Evolutionary conservation across 1,140 invertebrate species (phyloP).

Genomic region (Solenopsis fugax): DNA sequence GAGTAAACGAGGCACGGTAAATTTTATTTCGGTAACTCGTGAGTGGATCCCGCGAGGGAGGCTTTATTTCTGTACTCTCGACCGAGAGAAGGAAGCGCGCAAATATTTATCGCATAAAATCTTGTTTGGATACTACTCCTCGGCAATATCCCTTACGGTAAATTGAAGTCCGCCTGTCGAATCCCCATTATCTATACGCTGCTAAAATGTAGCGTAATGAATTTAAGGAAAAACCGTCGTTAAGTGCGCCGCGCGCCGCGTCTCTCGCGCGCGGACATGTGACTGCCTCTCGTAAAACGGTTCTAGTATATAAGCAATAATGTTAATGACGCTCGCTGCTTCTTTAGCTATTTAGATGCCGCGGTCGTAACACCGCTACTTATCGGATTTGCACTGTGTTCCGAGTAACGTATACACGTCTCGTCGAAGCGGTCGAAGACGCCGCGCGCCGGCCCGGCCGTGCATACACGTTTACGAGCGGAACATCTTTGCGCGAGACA

Average conservation of each 20-base stretch:
- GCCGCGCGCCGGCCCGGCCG: background rate
- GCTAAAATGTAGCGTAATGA: slow-evolving; percentile 2
- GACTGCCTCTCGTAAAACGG: slow-evolving; percentile 33
- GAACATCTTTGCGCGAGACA: slow-evolving; percentile 22
- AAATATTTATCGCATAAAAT: slow-evolving; percentile 41
- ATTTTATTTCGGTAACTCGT: slow-evolving; percentile 32
- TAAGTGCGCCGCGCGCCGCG: background rate
- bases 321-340: slow-evolving; percentile 15
- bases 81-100: background rate
- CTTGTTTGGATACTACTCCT: background rate
- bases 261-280: background rate
- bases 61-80: slow-evolving; percentile 16
- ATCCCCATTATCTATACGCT: background rate
- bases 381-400: slow-evolving; percentile 15
- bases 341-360: slow-evolving; percentile 8
- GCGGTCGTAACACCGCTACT: slow-evolving; percentile 31
- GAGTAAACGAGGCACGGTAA: slow-evolving; percentile 32
- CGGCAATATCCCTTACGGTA: background rate
- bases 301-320: slow-evolving; percentile 19
- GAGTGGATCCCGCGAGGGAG: background rate
- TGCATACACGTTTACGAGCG: slow-evolving; percentile 13
- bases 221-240: background rate
- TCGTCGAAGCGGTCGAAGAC: slow-evolving; percentile 20
- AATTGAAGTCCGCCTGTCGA: background rate
- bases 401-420: slow-evolving; percentile 16